phyloP scores from a whole-genome alignment of 2,797 vertebrate genomes.

The Furcifer pardalis region DNA sequence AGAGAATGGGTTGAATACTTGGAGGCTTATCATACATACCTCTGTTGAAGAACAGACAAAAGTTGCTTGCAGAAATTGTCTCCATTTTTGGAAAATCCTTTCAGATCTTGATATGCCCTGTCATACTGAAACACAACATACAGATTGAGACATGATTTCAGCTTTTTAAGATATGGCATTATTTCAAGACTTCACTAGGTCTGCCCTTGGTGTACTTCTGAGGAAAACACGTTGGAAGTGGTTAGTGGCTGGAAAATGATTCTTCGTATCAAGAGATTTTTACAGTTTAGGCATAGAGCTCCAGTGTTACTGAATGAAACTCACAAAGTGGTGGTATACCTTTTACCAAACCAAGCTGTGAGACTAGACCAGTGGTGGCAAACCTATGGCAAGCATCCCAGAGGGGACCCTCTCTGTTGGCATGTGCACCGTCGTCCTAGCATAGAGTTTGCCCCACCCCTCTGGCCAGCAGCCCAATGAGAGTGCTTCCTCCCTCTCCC shows the following conservation, averaged over 20 bases:
- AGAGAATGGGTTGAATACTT: neutral
- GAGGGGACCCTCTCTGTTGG: too few relatives aligned
- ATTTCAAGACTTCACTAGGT: neutral
- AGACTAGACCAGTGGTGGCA: neutral
- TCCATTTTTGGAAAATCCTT: slow-evolving; percentile 86
- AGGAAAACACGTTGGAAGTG: neutral
- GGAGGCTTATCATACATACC: slow-evolving; percentile 70
- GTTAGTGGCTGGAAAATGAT: neutral
- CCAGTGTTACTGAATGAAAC: too few relatives aligned
- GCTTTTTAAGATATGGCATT: neutral
- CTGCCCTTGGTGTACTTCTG: neutral
- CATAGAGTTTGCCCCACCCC: too few relatives aligned
- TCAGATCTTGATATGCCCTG: slow-evolving; percentile 87
- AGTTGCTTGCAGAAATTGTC: slow-evolving; percentile 90
- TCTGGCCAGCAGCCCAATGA: too few relatives aligned
- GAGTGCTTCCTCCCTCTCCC: too few relatives aligned
- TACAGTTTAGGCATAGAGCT: neutral
- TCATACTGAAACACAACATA: slow-evolving; percentile 81
- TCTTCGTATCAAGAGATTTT: neutral
- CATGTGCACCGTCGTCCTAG: too few relatives aligned
- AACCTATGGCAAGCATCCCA: too few relatives aligned
- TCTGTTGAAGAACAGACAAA: slow-evolving; percentile 86
- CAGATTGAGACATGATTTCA: neutral
- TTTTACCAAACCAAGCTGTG: neutral
- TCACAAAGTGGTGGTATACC: neutral